Base-by-base conservation (phyloP, 2,888 invertebrate genomes). In the Chrysolina oricalcia region DNA sequence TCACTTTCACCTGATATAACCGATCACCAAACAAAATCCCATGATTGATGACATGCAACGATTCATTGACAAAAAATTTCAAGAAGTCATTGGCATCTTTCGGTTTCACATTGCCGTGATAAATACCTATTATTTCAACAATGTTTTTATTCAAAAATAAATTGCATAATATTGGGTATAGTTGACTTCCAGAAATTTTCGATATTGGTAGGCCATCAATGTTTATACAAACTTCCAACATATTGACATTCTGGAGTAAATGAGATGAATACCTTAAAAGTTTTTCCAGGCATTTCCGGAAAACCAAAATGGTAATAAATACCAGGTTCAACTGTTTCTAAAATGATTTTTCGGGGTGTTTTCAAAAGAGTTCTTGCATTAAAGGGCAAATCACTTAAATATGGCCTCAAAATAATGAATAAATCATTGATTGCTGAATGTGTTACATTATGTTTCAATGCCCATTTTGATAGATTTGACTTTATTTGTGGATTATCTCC, bases 141-240 rank as follows among this genome's bases (percentile, higher is more conserved):
- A 74, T 48, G 46, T 78, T 70, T 68, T 70, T 27, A 62, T 74
- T 75, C 46, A 59, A 13, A 70, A 23, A 73, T 21, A 80, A 17
- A 41, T 66, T 76, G 63, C 77, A 74, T 46, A 81, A 59, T 71
- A 83, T 82, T 69, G 79, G 80, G 76, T 81, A 82, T 8, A 79
- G 74, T 23, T 78, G 77, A 69, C 74, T 73, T 17, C 64, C 56
- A 48, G 75, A 74, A 65, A 79, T 75, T 73, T 81, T 80, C 10
- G 48, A 63, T 48, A 70, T n/a, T 6, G 80, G 79, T 23, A 80
- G 67, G 21, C 79, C 81, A 70, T 73, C 70, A 65, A 65, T 43
- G 41, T 65, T 65, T 43, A 65, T 43, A 65, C 43, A 43, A 3
- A 65, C 43, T 65, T 65, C 43, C 19, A 43, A 43, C 21, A 65